Conservation (phyloP, 2,113 vertebrate species). For the Rhynchomys soricoides region DNA sequence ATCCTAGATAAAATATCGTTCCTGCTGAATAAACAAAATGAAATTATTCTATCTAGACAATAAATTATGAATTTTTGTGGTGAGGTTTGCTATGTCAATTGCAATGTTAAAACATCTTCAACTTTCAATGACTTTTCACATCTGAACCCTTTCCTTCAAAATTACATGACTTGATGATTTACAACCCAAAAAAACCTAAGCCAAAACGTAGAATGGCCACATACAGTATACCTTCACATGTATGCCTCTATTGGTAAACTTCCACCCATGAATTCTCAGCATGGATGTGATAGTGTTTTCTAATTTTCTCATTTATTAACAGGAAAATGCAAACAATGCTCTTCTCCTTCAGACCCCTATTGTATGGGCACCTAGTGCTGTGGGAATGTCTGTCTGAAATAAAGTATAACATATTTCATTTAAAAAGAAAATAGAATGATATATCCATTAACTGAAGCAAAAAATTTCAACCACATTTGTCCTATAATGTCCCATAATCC, state of each 20-base stretch:
- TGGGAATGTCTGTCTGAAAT: background rate
- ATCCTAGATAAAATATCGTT: background rate
- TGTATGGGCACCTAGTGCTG: background rate
- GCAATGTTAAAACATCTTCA: background rate
- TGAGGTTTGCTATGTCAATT: background rate
- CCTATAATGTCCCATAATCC: background rate
- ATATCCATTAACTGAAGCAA: background rate
- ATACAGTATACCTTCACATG: background rate
- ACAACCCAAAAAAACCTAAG: background rate
- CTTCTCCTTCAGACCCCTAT: background rate
- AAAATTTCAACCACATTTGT: background rate
- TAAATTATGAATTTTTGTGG: background rate
- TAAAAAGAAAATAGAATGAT: background rate
- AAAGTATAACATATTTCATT: background rate
- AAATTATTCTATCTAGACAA: background rate
- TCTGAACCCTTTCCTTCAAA: background rate
- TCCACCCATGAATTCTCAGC: background rate
- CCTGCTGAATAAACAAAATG: background rate
- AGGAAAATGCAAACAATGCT: background rate
- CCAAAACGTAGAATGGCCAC: background rate
- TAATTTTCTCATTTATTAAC: background rate
- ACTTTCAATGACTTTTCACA: background rate
- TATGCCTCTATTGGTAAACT: background rate
- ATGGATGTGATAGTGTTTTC: background rate
- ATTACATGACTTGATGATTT: background rate